Conservation (phyloP, 2,113 vertebrate genomes). For the Callipepla squamata region DNA sequence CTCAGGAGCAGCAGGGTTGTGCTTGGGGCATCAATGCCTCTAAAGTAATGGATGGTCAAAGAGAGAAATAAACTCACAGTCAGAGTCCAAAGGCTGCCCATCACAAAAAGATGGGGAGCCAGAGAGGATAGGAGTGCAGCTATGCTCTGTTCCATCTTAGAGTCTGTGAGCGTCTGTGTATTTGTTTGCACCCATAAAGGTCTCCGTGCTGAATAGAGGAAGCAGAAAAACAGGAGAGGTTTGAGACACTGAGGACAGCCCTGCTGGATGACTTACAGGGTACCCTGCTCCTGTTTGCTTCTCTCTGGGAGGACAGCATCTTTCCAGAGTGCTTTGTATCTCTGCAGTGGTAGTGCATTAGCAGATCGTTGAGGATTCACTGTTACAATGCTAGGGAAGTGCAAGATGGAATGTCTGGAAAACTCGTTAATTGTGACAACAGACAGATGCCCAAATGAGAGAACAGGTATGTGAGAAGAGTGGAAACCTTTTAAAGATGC, state of each 20-base stretch:
- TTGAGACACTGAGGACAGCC: neutral
- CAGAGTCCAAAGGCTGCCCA: neutral
- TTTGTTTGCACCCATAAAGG: neutral
- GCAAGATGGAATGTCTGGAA: neutral
- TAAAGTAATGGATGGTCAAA: neutral
- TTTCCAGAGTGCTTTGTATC: neutral
- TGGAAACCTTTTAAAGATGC: neutral
- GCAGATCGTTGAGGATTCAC: neutral
- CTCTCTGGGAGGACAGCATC: neutral
- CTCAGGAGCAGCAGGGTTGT: neutral
- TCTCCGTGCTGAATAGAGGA: neutral
- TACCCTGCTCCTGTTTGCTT: neutral
- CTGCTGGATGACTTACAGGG: neutral
- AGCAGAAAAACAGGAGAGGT: neutral
- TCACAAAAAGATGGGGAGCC: neutral
- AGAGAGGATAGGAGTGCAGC: neutral
- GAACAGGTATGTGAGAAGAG: neutral
- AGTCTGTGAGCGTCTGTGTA: neutral
- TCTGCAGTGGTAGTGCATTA: neutral
- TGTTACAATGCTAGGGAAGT: neutral
- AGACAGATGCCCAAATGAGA: neutral
- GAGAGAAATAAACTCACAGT: neutral
- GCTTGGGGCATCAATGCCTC: neutral
- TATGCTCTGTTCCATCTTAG: neutral
- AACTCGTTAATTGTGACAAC: neutral